These are phyloP conservation scores for Bos javanicus DNA, from an alignment of 2,113 vertebrate genomes.

Conservation along the genomic window DNA sequence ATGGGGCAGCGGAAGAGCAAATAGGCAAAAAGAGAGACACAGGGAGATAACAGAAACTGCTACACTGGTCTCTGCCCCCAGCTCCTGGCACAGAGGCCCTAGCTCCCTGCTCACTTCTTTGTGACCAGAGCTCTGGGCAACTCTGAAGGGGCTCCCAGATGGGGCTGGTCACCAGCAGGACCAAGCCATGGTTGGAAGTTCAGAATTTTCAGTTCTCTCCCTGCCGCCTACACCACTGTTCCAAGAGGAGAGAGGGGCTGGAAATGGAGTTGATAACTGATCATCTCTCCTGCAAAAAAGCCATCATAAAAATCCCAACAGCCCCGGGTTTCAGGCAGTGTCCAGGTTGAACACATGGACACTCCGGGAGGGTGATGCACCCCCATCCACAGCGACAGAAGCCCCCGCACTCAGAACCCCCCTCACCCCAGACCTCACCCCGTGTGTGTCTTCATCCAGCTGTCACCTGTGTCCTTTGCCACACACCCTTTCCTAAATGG, in stretches of 20 bases:
- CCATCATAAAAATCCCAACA: background rate
- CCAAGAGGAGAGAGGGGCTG: background rate
- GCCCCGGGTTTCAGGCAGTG: background rate
- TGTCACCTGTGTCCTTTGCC: background rate
- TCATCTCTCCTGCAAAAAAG: background rate
- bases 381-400: background rate
- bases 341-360: background rate
- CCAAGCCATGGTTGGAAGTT: background rate
- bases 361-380: rapidly evolving
- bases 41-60: background rate
- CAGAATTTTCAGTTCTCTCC: background rate
- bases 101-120: background rate
- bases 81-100: background rate
- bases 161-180: background rate
- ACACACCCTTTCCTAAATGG: background rate
- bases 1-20: background rate
- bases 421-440: background rate
- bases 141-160: background rate
- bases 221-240: background rate
- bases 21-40: background rate
- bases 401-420: rapidly evolving
- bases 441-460: background rate
- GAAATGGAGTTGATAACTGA: background rate
- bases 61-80: background rate
- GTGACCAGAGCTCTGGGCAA: background rate